phyloP scores from a whole-genome alignment of 2,797 vertebrate species.

The Serranus cabrilla region DNA sequence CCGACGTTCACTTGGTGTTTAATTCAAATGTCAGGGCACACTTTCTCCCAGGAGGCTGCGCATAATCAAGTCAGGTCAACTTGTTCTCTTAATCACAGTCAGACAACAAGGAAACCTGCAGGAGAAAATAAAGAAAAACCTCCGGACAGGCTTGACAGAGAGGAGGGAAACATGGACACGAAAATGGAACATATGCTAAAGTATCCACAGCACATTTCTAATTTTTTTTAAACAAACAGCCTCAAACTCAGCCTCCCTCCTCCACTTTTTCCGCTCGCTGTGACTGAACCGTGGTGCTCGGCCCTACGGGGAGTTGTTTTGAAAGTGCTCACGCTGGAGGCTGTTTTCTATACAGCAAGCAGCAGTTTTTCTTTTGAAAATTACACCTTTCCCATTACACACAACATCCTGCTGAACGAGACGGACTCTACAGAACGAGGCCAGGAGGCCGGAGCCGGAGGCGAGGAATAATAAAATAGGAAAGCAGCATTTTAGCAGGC shows the following conservation, averaged over 20 bases:
- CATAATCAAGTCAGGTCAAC: constrained; percentile 47
- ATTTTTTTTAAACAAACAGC: background rate
- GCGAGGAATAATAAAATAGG: background rate
- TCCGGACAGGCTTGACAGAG: background rate
- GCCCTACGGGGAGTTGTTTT: constrained; percentile 9
- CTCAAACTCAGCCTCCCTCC: background rate
- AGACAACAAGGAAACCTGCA: background rate
- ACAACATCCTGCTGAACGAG: constrained; percentile 11
- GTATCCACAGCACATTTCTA: background rate
- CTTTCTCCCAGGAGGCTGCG: constrained; percentile 14
- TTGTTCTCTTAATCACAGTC: constrained; percentile 41
- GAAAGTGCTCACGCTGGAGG: constrained; percentile 32
- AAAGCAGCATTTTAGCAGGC: constrained; percentile 3
- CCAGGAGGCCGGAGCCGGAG: background rate
- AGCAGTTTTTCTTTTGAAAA: constrained; percentile 49
- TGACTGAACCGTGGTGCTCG: constrained; percentile 2
- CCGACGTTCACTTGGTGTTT: constrained; percentile 10
- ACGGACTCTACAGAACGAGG: constrained; percentile 9
- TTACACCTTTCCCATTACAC: constrained; percentile 33
- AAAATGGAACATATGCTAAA: background rate
- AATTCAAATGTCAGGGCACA: constrained; percentile 37
- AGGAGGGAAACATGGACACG: background rate
- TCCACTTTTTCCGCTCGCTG: background rate
- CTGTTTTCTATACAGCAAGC: constrained; percentile 7
- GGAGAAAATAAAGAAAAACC: background rate